These are phyloP conservation scores for Hemaris fuciformis DNA, from an alignment of 2,888 invertebrate genomes.

Conservation along the genomic window DNA sequence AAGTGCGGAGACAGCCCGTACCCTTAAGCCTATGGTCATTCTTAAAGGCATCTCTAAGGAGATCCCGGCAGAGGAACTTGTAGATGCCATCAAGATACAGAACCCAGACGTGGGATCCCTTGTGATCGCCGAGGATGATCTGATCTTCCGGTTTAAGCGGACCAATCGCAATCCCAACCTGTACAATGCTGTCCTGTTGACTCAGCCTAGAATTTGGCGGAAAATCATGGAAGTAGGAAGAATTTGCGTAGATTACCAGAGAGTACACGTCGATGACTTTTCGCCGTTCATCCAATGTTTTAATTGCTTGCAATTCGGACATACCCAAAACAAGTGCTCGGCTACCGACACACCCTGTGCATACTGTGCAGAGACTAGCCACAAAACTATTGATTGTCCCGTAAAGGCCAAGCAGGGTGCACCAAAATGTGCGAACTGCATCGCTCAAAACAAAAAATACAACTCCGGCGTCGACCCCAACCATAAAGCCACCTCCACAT, in stretches of 20 bases:
- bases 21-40: too few species aligned
- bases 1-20: too few species aligned
- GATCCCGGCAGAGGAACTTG: too few species aligned
- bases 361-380: constrained; percentile 17
- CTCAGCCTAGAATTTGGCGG: not conserved
- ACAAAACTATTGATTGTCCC: constrained; percentile 15
- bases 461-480: not conserved
- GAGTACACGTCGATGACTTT: constrained; percentile 15
- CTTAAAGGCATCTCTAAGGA: too few species aligned
- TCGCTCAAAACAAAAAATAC: not conserved
- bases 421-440: constrained; percentile 21
- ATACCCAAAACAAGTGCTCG: constrained; percentile 18
- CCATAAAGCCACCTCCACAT: constrained; percentile 11
- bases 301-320: constrained; percentile 24
- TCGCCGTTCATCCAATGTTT: constrained; percentile 23
- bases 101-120: not conserved
- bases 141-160: not conserved
- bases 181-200: constrained; percentile 15
- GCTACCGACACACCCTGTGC: constrained; percentile 6
- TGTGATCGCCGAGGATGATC: not conserved
- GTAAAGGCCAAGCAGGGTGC: not conserved
- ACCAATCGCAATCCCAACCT: constrained; percentile 11
- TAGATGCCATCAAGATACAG: not conserved
- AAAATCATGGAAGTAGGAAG: not conserved
- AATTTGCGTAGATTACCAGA: constrained; percentile 20